phyloP scores from a whole-genome alignment of 2,113 vertebrate species.

The Pavo muticus region DNA sequence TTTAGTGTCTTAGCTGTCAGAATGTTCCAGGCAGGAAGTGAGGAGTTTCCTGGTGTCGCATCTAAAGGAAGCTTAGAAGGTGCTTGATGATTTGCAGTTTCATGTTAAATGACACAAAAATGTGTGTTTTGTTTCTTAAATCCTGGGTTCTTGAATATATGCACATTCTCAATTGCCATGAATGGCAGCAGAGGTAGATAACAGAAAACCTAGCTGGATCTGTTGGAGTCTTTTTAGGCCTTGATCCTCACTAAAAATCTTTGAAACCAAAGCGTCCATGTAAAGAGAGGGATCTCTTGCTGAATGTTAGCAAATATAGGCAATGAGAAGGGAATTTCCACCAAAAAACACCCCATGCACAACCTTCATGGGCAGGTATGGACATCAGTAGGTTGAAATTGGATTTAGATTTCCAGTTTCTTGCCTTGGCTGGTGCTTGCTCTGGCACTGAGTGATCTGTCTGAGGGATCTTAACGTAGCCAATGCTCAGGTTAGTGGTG shows the following conservation, averaged over 20 bases:
- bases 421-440: not conserved
- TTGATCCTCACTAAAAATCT: not conserved
- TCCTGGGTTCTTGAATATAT: not conserved
- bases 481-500: fast-evolving
- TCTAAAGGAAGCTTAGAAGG: not conserved
- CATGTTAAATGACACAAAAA: not conserved
- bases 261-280: not conserved
- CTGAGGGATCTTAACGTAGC: fast-evolving
- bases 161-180: not conserved
- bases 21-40: not conserved
- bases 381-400: not conserved
- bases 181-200: not conserved
- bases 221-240: not conserved
- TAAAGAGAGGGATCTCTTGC: not conserved
- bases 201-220: not conserved
- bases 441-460: not conserved
- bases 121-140: not conserved
- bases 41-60: not conserved
- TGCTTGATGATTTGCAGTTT: not conserved
- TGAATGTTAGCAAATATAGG: not conserved
- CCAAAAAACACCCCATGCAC: not conserved
- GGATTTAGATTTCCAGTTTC: not conserved
- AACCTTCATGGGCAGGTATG: not conserved
- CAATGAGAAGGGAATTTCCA: not conserved
- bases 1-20: not conserved